Evolutionary conservation across 2,113 vertebrate species (phyloP), one percentile per base, ranked within the genome.

Genomic region (Pseudonaja textilis): DNA sequence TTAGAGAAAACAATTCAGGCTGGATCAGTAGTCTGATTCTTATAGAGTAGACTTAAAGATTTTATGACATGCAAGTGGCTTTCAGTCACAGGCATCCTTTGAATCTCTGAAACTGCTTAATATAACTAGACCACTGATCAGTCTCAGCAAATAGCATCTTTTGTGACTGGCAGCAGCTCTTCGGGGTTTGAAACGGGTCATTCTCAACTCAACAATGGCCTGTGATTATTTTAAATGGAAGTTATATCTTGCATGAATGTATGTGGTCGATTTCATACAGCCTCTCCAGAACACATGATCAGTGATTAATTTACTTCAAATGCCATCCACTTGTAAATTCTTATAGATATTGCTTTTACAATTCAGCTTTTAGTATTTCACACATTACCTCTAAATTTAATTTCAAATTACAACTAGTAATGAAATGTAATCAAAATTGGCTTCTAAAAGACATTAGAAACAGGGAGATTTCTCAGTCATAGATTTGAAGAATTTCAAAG

Each of bases 301-400:
- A 74, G 16, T 34, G 69, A 74, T 74, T 74, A 74, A 74, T 74
- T 74, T 74, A 39, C 20, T 74, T 74, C 69, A 74, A 74, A 39
- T 74, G 5, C n/a, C 5, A 74, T 16, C 2, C 0, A 1, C 45
- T 56, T 56, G 89, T 3, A 81, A 47, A 92, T 87, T 91, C 4
- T 88, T 90, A 42, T 91, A 45, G n/a, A 26, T 61, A 91, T 92
- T 93, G 90, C 57, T 57, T 42, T 93, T 42, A 29, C 29, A 69
- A 93, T 91, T 90, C 91, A 92, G 42, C 6, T 11, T 23, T 85
- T 25, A 91, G 85, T 85, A 52, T 52, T 10, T 90, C 94, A 89
- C 92, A 96, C 56, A 4, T 54, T 47, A 69, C n/a, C 26, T 87
- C 20, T n/a, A 87, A 50, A 45, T 50, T 23, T 86, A 4, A 34